Percentiles rank a stretch among this genome's conserved stretches.
Conservation (phyloP, 1,140 invertebrate species). For the Drosophila sucinea region DNA sequence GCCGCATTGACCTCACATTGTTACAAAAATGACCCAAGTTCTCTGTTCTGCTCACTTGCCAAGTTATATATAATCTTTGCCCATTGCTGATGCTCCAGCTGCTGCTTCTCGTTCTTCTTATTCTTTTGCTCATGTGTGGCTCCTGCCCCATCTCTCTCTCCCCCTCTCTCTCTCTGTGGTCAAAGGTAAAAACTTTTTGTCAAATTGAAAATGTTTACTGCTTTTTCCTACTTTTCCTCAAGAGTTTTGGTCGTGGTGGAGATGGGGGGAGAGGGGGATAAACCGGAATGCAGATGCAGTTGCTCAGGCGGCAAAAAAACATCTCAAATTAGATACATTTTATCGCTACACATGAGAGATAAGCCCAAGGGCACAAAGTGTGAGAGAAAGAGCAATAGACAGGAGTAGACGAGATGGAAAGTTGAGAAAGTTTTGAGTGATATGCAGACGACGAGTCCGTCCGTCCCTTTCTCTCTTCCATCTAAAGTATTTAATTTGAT, state of each 20-base stretch:
- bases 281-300: neutral
- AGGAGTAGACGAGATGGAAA: constrained; percentile 8
- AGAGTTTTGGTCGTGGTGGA: constrained; percentile 32
- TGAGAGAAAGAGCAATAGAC: neutral
- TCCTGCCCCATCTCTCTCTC: neutral
- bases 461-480: constrained; percentile 3
- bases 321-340: constrained; percentile 81
- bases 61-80: neutral
- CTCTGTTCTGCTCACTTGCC: neutral
- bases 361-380: constrained; percentile 25
- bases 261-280: neutral
- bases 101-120: neutral
- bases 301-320: constrained; percentile 71
- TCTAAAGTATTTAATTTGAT: constrained; percentile 73
- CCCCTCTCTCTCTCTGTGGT: constrained; percentile 49
- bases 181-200: constrained; percentile 81
- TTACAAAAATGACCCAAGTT: constrained; percentile 43
- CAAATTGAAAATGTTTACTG: constrained; percentile 81
- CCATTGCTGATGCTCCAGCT: constrained; percentile 11
- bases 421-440: constrained; percentile 70
- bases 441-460: constrained; percentile 44
- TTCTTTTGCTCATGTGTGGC: neutral
- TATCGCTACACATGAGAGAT: constrained; percentile 73
- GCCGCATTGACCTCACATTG: constrained; percentile 78
- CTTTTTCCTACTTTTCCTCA: constrained; percentile 51